Percentiles rank a stretch among this genome's conserved stretches.
Conservation (phyloP, 2,797 vertebrate genomes). For the Chrosomus eos region DNA sequence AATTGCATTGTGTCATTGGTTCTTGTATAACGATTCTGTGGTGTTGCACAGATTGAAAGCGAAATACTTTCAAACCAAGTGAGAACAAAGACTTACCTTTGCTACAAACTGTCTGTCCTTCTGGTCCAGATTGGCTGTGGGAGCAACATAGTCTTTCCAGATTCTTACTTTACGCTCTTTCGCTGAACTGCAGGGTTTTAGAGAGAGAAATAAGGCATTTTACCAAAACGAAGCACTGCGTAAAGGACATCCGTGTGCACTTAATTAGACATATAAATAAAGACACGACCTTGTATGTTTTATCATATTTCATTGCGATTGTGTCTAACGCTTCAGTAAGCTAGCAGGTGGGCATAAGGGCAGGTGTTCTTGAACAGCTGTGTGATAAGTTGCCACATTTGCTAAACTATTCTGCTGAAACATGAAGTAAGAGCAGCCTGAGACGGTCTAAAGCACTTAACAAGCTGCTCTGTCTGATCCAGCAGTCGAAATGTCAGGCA, state of each 20-base stretch:
- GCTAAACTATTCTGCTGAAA: slow-evolving; percentile 37
- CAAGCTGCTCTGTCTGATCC: neutral
- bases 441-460: neutral
- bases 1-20: neutral
- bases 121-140: slow-evolving; percentile 95
- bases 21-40: neutral
- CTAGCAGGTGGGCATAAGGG: slow-evolving; percentile 2
- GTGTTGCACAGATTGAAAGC: neutral
- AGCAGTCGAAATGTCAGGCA: neutral
- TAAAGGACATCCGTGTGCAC: neutral
- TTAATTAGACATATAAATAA: slow-evolving; percentile 7
- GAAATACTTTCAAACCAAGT: neutral
- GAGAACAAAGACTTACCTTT: slow-evolving; percentile 80
- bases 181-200: slow-evolving; percentile 80
- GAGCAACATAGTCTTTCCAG: slow-evolving; percentile 98
- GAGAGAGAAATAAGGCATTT: neutral
- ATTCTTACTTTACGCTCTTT: slow-evolving; percentile 95
- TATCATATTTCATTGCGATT: slow-evolving; percentile 18
- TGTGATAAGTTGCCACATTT: slow-evolving; percentile 19
- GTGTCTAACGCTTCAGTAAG: slow-evolving; percentile 15
- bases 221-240: neutral
- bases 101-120: slow-evolving; percentile 97
- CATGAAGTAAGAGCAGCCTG: slow-evolving; percentile 2
- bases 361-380: slow-evolving; percentile 3
- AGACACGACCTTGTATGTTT: neutral